Evolutionary conservation across 37 sponge, comb jelly and placozoan species (phyloP).

Genomic region (Theonella swinhoei): DNA sequence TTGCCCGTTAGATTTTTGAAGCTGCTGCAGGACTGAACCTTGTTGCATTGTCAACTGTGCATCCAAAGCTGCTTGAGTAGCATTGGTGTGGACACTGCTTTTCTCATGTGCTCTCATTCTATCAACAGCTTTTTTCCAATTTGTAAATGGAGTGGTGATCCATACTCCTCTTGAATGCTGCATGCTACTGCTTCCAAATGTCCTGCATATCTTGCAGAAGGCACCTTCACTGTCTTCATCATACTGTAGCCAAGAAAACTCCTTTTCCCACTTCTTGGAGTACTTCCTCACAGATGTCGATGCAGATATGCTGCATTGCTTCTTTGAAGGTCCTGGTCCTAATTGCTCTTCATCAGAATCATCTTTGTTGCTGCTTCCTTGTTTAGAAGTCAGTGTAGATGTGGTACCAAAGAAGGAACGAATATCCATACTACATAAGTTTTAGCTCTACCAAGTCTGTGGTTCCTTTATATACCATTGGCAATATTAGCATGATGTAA

Average conservation of each 20-base stretch:
- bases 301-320: too few species aligned
- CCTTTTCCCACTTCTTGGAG: too few species aligned
- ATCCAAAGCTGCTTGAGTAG: background rate
- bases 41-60: constrained; percentile 11
- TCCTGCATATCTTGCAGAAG: constrained; percentile 54
- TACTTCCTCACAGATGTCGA: too few species aligned
- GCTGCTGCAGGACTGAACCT: constrained; percentile 64
- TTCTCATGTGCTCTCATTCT: constrained; percentile 55
- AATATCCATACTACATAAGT: too few species aligned
- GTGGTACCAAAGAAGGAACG: too few species aligned
- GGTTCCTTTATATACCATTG: too few species aligned
- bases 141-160: constrained; percentile 55
- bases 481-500: too few species aligned
- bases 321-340: too few species aligned
- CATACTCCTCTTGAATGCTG: constrained; percentile 48
- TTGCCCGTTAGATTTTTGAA: constrained; percentile 32
- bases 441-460: too few species aligned
- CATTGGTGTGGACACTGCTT: constrained; percentile 8
- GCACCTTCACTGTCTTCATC: constrained; percentile 61
- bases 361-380: too few species aligned
- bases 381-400: too few species aligned
- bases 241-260: constrained; percentile 50
- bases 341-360: too few species aligned
- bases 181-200: constrained; percentile 37
- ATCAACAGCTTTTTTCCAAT: constrained; percentile 70